Conservation (phyloP, 2,113 vertebrate genomes). For the Nanorana parkeri region DNA sequence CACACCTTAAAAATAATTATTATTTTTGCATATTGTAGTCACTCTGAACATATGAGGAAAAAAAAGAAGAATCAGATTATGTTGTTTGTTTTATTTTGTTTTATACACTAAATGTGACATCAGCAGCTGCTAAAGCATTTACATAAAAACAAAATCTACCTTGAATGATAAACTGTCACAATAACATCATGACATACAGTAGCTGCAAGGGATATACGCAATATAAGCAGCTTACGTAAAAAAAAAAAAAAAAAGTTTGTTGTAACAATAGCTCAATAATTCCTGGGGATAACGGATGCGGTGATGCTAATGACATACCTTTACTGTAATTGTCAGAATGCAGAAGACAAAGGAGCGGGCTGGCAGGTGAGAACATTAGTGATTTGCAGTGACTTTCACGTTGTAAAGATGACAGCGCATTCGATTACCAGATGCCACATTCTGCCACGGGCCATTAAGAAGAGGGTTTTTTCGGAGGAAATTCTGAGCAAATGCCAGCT, state of each 20-base stretch:
- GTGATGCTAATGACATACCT: conserved; percentile 60
- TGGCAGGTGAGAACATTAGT: conserved; percentile 62
- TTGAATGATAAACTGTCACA: conserved; percentile 5
- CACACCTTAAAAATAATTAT: too few species aligned
- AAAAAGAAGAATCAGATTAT: too few species aligned
- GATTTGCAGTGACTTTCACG: conserved; percentile 68
- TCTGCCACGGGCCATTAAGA: conserved; percentile 70
- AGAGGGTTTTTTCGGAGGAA: conserved; percentile 64
- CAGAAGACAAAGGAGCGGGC: conserved; percentile 61
- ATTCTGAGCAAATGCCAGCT: conserved; percentile 73
- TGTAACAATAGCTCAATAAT: not conserved
- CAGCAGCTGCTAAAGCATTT: not conserved
- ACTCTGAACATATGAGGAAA: too few species aligned
- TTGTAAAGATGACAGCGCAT: conserved; percentile 65
- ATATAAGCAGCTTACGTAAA: conserved; percentile 26
- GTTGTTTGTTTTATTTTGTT: not conserved
- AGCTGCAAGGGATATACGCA: conserved; percentile 19
- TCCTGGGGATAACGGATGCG: not conserved
- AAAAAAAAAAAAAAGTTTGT: conserved; percentile 20
- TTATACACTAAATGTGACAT: not conserved
- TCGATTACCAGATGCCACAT: conserved; percentile 71
- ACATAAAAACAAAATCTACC: not conserved
- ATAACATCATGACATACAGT: not conserved
- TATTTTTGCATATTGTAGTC: too few species aligned
- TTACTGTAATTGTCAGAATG: conserved; percentile 64